Base-by-base conservation (phyloP, 2,797 vertebrate genomes). In the Lepilemur ruficaudatus region DNA sequence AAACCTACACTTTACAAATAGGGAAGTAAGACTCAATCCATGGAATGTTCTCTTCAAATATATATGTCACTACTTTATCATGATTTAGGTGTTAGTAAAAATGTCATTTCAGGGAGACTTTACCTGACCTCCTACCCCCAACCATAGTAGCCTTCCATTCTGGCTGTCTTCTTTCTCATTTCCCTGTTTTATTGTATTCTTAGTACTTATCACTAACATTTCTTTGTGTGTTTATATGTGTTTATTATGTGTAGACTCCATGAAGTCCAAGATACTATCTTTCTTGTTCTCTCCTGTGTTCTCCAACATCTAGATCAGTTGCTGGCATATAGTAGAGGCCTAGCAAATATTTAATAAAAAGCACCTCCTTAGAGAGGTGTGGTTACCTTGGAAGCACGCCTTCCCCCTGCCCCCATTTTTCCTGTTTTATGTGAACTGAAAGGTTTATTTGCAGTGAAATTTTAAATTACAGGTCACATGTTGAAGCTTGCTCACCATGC, bases 381-480 rank as follows among this genome's bases (percentile, higher is more conserved):
- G 18, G 14, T 81, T 93, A 89, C 65, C 22, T 79, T 89, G 57
- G 79, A 81, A 91, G 48, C 23, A 22, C 15, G 17, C 35, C 73
- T 76, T 17, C 73, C 38, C n/a, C 20, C 20, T 3, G 13, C n/a
- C 14, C 14, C 38, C 63, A 25, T 65, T 79, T 90, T 69, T 30
- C 38, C 72, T 30, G 10, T 73, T 88, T 57, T 72, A 0, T 67
- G 22, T 82, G 48, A 95, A 75, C 41, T 69, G 38, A 82, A 94
- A 93, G 48, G 23, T 89, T 94, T 79, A 87, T 93, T 86, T 96
- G 57, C 69, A 92, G 59, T 82, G 10, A 95, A 78, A 86, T 87
- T 41, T 91, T 65, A 93, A 93, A 35, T 92, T 43, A 25, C 22
- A 93, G 76, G 14, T 80, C 63, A 61, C 35, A 17, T 79, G 72